phyloP scores from a whole-genome alignment of 1,140 invertebrate species.

The Lamellibrachia luymesi region DNA sequence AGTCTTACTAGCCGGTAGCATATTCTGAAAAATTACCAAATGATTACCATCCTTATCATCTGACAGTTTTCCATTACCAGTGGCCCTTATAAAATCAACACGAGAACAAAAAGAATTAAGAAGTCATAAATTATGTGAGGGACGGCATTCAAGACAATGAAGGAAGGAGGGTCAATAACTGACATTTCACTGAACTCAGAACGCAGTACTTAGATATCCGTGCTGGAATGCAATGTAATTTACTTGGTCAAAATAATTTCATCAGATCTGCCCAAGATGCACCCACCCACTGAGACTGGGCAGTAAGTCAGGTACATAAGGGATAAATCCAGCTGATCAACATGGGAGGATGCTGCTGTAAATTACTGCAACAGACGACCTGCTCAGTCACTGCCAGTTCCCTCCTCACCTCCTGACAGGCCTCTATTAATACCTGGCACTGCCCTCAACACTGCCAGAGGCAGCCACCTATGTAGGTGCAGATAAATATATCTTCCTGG shows the following conservation, averaged over 20 bases:
- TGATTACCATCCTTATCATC: neutral
- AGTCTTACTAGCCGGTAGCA: neutral
- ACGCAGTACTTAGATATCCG: neutral
- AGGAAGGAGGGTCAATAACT: too few relatives aligned
- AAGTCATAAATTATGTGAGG: neutral
- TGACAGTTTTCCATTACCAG: neutral
- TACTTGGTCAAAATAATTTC: neutral
- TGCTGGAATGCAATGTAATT: neutral
- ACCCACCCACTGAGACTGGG: neutral
- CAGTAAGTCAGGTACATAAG: neutral
- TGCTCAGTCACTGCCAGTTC: neutral
- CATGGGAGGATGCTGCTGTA: neutral
- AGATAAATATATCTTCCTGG: neutral
- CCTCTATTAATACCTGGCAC: conserved; percentile 3
- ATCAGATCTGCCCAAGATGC: neutral
- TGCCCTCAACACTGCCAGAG: neutral
- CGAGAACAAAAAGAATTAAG: neutral
- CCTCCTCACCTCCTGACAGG: neutral
- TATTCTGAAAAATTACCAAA: neutral
- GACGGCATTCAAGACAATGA: neutral
- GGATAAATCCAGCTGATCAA: neutral
- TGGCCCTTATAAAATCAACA: neutral
- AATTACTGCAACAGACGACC: neutral
- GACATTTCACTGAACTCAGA: neutral
- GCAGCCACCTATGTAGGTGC: neutral